Conservation (phyloP, 2,888 invertebrate genomes). For the Parnassius glacialis region DNA sequence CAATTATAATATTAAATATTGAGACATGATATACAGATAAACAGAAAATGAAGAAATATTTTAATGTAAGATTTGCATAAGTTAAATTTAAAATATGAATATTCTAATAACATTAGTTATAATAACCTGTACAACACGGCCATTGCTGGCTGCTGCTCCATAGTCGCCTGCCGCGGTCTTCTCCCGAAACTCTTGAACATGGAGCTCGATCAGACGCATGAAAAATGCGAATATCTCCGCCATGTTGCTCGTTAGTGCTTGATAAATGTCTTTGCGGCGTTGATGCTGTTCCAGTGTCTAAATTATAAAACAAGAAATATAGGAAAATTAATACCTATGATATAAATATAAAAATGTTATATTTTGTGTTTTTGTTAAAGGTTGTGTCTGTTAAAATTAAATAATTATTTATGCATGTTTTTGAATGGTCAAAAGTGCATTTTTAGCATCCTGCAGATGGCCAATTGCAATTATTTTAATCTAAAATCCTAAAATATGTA, state of each 20-base stretch:
- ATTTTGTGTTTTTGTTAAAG: too few species aligned
- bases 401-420: too few species aligned
- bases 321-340: neutral
- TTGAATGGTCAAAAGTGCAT: too few species aligned
- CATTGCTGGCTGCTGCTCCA: constrained; percentile 85
- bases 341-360: neutral
- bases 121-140: constrained; percentile 86
- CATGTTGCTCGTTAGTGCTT: constrained; percentile 93
- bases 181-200: constrained; percentile 88
- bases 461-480: too few species aligned
- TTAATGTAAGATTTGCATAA: too few species aligned
- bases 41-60: too few species aligned
- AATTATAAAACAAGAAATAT: neutral
- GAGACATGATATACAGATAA: too few species aligned
- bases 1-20: too few species aligned
- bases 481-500: too few species aligned
- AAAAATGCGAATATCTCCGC: constrained; percentile 93
- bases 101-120: neutral
- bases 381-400: too few species aligned
- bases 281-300: constrained; percentile 93
- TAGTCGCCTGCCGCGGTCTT: constrained; percentile 83
- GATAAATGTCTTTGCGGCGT: constrained; percentile 93
- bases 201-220: constrained; percentile 88
- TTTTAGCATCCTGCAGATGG: too few species aligned
- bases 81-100: too few species aligned